These are phyloP conservation scores for Lasioglossum zephyrum DNA, from an alignment of 2,888 invertebrate species.

Conservation along the genomic window DNA sequence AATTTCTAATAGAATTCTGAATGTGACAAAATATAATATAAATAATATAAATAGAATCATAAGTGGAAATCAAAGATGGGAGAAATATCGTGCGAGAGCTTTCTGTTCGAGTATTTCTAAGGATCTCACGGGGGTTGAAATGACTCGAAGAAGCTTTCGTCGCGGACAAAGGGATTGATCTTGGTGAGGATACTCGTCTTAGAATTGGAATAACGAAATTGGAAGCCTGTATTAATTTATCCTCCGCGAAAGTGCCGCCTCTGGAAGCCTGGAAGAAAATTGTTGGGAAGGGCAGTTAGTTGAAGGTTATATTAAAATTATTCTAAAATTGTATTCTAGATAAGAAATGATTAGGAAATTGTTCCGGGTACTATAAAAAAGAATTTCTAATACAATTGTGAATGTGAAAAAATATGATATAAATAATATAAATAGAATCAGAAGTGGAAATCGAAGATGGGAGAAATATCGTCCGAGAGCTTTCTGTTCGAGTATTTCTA, in stretches of 20 bases:
- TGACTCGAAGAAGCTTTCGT: neutral
- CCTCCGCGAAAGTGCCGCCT: neutral
- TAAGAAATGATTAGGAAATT: neutral
- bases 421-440: neutral
- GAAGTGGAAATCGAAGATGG: neutral
- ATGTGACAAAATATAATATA: neutral
- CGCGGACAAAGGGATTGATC: slow-evolving; percentile 40
- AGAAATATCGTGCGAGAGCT: neutral
- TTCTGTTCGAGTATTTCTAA: neutral
- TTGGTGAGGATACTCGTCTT: neutral
- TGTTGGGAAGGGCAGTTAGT: neutral
- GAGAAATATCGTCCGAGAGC: neutral
- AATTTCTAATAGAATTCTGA: neutral
- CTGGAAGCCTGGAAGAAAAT: neutral
- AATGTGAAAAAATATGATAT: neutral
- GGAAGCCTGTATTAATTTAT: neutral
- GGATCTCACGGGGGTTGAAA: neutral
- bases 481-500: neutral
- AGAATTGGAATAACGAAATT: neutral
- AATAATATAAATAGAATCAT: neutral
- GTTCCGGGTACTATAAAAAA: no score
- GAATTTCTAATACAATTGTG: neutral
- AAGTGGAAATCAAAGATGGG: neutral
- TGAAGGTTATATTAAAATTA: neutral
- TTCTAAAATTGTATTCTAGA: neutral